Base-by-base conservation (phyloP, 2,888 invertebrate species). In the Helobdella robusta region DNA sequence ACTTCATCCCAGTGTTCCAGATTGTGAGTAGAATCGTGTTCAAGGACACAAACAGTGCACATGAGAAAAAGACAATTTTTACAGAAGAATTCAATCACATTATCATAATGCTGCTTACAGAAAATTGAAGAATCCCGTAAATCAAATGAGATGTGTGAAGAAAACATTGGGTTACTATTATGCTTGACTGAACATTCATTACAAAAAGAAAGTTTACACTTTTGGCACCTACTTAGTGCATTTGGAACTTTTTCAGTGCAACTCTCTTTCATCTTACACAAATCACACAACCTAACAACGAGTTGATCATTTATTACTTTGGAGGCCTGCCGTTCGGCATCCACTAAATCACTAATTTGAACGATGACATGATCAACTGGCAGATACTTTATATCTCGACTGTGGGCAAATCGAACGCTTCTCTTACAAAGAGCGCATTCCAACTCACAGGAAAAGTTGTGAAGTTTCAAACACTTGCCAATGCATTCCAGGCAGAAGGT, bases 371-470 rank as follows among this genome's bases (percentile, higher is more conserved):
- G 77, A 68, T 78, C 78, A 66, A 78, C 76, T 58, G 74, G 78
- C 23, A 78, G 72, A n/a, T n/a, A n/a, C n/a, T n/a, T n/a, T n/a
- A n/a, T n/a, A 30, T 75, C 73, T 34, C 74, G 70, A 6, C 78
- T 73, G 1, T 78, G 78, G 4, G 75, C 74, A 8, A 73, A 70
- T 23, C 74, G 74, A 0, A 78, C 78, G 65, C 74, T 72, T 68
- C 75, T 74, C 46, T 77, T 75, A 68, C 78, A 78, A 23, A 78
- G 66, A 6, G 78, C 78, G 68, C 78, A 78, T 2, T 74, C 73
- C 30, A 78, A 71, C n/a, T n/a, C n/a, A n/a, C n/a, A n/a, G 40
- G 75, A 72, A 8, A 77, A 69, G 36, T 72, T 72, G 70, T 77
- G 76, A 18, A 76, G 67, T 25, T 40, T 68, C 3, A 68, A 58